Percentiles rank a stretch among this genome's conserved stretches.
These are phyloP conservation scores for Caenorhabditis angaria DNA, from an alignment of 2,888 invertebrate genomes.

Conservation along the genomic window DNA sequence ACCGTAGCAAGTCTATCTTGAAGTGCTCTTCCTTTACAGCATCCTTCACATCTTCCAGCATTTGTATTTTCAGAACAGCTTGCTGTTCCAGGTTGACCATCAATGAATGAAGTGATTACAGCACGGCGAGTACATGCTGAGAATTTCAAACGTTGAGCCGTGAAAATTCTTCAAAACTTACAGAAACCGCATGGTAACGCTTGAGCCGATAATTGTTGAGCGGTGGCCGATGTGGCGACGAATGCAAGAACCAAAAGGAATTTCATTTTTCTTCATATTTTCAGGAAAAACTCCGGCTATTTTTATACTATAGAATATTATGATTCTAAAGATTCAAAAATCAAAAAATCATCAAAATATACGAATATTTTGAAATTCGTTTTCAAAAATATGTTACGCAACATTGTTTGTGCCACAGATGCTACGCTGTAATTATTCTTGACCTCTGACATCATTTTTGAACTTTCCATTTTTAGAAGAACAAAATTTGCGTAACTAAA, in stretches of 20 bases:
- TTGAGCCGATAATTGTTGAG: not conserved
- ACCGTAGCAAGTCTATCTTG: slow-evolving; percentile 27
- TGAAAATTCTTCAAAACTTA: slow-evolving; percentile 12
- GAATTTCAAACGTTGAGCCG: not conserved
- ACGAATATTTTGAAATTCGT: not conserved
- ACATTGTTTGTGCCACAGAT: not conserved
- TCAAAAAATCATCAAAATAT: not conserved
- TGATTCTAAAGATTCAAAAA: not conserved
- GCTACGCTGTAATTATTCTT: not conserved
- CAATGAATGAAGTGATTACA: slow-evolving; percentile 24
- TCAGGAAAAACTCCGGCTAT: not conserved
- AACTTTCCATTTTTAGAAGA: not conserved
- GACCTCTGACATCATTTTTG: not conserved
- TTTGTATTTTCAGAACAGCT: slow-evolving; percentile 32
- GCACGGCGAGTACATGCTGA: slow-evolving; percentile 39
- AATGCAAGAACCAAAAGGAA: no score
- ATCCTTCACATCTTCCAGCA: slow-evolving; percentile 33
- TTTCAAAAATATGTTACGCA: not conserved
- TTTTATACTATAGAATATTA: not conserved
- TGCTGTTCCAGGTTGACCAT: slow-evolving; percentile 27
- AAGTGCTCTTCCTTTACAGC: slow-evolving; percentile 35
- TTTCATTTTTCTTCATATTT: not conserved
- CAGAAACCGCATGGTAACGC: slow-evolving; percentile 34
- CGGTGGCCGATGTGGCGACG: not conserved
- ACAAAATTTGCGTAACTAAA: not conserved